These are phyloP conservation scores for Rallus limicola DNA, from an alignment of 2,113 vertebrate species.

Conservation along the genomic window DNA sequence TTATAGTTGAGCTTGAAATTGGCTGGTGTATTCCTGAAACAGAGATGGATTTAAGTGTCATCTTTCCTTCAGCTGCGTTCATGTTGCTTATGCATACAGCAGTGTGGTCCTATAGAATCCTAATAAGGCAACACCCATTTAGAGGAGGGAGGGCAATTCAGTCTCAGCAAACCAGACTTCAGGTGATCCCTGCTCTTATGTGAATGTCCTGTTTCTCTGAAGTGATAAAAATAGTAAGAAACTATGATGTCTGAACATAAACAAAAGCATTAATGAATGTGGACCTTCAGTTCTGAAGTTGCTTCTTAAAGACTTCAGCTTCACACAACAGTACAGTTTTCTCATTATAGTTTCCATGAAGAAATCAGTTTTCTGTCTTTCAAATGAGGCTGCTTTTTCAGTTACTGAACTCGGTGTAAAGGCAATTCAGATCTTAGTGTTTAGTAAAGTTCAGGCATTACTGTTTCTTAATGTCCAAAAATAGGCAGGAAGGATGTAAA, in stretches of 20 bases:
- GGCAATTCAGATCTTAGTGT: not conserved
- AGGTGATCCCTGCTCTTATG: not conserved
- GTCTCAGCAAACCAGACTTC: not conserved
- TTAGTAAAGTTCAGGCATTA: not conserved
- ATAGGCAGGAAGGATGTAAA: not conserved
- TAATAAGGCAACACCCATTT: not conserved
- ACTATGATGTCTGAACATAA: not conserved
- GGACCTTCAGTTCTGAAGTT: not conserved
- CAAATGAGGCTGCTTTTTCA: not conserved
- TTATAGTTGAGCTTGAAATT: not conserved
- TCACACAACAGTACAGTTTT: not conserved
- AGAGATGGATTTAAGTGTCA: not conserved
- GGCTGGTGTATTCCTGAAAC: not conserved
- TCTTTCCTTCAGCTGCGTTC: not conserved
- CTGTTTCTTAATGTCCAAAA: not conserved
- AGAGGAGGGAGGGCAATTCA: not conserved
- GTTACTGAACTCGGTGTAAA: not conserved
- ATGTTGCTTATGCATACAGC: not conserved
- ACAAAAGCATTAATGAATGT: not conserved
- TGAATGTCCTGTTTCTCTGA: conserved; percentile 7
- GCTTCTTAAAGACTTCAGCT: not conserved
- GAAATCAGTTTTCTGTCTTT: not conserved
- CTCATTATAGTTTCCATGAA: not conserved
- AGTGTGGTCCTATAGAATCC: not conserved
- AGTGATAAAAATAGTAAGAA: not conserved